Percentiles rank a stretch among this genome's conserved stretches.
Conservation (phyloP, 2,888 invertebrate species). For the Amblyjoppa fuscipennis region DNA sequence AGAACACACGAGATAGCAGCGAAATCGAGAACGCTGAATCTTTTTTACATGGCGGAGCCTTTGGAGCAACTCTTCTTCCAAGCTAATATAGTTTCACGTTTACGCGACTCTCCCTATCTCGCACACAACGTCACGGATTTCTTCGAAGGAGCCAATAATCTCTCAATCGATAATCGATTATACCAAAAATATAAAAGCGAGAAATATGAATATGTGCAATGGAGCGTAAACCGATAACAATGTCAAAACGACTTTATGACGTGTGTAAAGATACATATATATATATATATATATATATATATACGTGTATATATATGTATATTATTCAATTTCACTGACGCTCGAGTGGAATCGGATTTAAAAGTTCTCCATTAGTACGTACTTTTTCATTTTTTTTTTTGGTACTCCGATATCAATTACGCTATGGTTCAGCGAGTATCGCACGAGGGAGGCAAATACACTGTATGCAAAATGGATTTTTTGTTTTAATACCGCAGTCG, state of each 20-base stretch:
- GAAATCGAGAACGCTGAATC: conserved; percentile 48
- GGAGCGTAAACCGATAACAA: background rate
- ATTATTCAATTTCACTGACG: background rate
- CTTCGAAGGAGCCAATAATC: conserved; percentile 5
- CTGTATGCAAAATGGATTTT: background rate
- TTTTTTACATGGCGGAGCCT: conserved; percentile 7
- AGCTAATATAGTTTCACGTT: conserved; percentile 42
- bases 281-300: background rate
- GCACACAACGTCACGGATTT: conserved; percentile 10
- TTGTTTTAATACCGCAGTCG: background rate
- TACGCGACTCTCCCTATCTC: background rate
- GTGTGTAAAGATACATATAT: background rate
- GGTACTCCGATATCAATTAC: background rate
- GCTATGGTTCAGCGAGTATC: background rate
- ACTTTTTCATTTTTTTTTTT: background rate
- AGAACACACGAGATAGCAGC: background rate
- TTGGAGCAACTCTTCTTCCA: conserved; percentile 28
- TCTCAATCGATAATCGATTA: conserved; percentile 43
- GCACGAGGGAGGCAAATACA: background rate
- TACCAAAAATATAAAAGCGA: conserved; percentile 3
- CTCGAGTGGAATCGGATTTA: conserved; percentile 26
- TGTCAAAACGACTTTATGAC: conserved; percentile 6
- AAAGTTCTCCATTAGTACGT: conserved; percentile 3
- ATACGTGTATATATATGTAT: too few relatives aligned
- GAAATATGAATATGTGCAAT: conserved; percentile 5